Evolutionary conservation across 2,113 vertebrate genomes (phyloP).

Genomic region (Pterocles burchelli): DNA sequence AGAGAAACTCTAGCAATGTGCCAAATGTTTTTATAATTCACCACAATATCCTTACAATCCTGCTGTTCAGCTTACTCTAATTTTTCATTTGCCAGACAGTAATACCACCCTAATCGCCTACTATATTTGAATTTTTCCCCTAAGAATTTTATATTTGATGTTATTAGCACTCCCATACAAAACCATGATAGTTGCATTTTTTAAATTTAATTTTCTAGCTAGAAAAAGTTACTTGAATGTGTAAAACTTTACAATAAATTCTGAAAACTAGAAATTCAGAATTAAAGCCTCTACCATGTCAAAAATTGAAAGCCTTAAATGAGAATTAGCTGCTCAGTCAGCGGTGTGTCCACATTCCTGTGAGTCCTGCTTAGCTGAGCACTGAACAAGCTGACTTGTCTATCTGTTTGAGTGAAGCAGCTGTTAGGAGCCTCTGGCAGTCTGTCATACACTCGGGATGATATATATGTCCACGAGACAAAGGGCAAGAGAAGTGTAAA

Average conservation of each 20-base stretch:
- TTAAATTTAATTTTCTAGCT: conserved; percentile 64
- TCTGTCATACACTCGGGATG: neutral
- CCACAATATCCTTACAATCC: conserved; percentile 32
- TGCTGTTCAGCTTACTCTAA: conserved; percentile 50
- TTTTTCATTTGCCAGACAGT: conserved; percentile 33
- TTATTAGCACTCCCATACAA: conserved; percentile 40
- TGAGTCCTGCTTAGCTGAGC: neutral
- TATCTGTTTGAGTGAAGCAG: neutral
- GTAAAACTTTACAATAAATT: conserved; percentile 23
- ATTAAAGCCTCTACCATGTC: neutral
- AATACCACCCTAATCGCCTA: conserved; percentile 35
- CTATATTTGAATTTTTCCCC: conserved; percentile 42
- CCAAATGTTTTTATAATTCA: conserved; percentile 58
- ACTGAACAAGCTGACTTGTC: neutral
- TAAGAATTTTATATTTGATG: conserved; percentile 35
- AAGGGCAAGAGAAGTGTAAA: neutral
- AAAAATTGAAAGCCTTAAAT: neutral
- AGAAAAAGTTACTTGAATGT: neutral
- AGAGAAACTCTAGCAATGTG: neutral
- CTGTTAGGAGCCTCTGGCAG: neutral
- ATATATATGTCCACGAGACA: neutral
- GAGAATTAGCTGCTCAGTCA: neutral
- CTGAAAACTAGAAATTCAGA: neutral
- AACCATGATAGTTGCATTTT: neutral
- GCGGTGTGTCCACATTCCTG: neutral